Conservation (phyloP, 2,888 invertebrate genomes). For the Phalangium opilio region DNA sequence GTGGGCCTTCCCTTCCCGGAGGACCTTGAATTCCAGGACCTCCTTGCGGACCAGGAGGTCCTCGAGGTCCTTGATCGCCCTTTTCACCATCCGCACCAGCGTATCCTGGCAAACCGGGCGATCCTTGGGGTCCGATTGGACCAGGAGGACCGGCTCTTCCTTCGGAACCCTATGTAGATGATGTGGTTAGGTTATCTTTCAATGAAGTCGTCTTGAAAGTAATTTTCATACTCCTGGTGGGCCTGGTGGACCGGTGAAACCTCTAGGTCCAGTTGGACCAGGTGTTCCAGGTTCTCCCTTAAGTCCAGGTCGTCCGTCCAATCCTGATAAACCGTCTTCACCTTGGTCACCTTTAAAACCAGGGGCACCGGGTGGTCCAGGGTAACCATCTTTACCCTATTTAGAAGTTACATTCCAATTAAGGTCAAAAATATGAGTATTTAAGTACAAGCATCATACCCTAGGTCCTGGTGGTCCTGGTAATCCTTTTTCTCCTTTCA, state of each 20-base stretch:
- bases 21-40: constrained; percentile 37
- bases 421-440: too few species aligned
- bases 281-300: constrained; percentile 40
- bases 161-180: constrained; percentile 14
- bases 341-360: constrained; percentile 21
- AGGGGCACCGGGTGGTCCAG: constrained; percentile 27
- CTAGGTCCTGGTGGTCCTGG: constrained; percentile 42
- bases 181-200: too few species aligned
- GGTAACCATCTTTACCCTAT: constrained; percentile 26
- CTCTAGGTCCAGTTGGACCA: constrained; percentile 38
- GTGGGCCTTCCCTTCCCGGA: constrained; percentile 16
- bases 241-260: constrained; percentile 19
- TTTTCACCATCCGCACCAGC: constrained; percentile 54
- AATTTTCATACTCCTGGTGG: constrained; percentile 19
- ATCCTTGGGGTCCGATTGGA: constrained; percentile 63
- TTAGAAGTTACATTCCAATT: background rate
- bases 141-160: constrained; percentile 42
- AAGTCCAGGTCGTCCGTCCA: constrained; percentile 65
- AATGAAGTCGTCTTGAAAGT: too few species aligned
- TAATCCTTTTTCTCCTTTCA: constrained; percentile 19
- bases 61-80: constrained; percentile 45
- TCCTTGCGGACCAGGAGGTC: constrained; percentile 63
- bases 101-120: constrained; percentile 53
- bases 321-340: constrained; percentile 40
- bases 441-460: constrained; percentile 4